phyloP scores from a whole-genome alignment of 2,888 invertebrate genomes.

The Elysia crispata region DNA sequence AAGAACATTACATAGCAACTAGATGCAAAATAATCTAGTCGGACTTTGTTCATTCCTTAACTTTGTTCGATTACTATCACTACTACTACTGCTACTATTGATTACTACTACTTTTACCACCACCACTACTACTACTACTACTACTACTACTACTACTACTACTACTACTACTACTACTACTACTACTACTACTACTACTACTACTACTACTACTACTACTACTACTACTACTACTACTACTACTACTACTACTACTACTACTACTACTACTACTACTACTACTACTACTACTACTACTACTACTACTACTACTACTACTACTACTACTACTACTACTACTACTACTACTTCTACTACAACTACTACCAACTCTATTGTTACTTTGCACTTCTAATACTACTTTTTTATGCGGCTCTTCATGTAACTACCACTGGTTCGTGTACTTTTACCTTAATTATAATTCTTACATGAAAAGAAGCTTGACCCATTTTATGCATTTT shows the following conservation, averaged over 20 bases:
- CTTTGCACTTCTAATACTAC: too few species aligned
- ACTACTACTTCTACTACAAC: background rate
- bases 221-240: slow-evolving; percentile 17
- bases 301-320: slow-evolving; percentile 24
- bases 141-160: background rate
- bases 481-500: too few species aligned
- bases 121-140: background rate
- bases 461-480: too few species aligned
- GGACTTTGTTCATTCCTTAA: too few species aligned
- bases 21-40: too few species aligned
- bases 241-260: slow-evolving; percentile 12
- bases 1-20: too few species aligned
- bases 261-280: slow-evolving; percentile 7
- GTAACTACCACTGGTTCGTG: too few species aligned
- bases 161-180: slow-evolving; percentile 22
- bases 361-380: background rate
- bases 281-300: slow-evolving; percentile 24
- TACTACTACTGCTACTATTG: background rate
- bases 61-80: background rate
- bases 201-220: background rate
- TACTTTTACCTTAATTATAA: too few species aligned
- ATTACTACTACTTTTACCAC: background rate
- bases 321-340: slow-evolving; percentile 17
- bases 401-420: too few species aligned
- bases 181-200: slow-evolving; percentile 23